These are phyloP conservation scores for Leucophenga montana DNA, from an alignment of 2,888 invertebrate genomes.

Conservation along the genomic window DNA sequence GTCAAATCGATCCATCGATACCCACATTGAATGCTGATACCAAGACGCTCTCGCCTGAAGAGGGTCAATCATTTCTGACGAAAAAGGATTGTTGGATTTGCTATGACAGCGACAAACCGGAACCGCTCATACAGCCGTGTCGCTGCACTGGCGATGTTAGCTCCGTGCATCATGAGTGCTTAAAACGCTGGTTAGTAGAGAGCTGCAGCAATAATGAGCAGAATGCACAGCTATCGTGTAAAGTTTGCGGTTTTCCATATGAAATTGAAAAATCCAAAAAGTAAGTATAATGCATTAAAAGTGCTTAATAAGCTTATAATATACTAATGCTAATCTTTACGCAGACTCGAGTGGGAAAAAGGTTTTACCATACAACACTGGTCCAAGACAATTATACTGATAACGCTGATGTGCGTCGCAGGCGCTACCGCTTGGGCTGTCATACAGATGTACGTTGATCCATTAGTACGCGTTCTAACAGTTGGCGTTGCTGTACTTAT, in stretches of 20 bases:
- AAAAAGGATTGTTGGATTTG: conserved; percentile 94
- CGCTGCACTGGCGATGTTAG: conserved; percentile 94
- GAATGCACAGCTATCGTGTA: conserved; percentile 82
- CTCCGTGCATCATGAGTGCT: conserved; percentile 92
- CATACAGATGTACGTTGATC: conserved; percentile 84
- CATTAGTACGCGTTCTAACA: conserved; percentile 84
- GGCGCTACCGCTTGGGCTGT: conserved; percentile 86
- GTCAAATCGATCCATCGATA: conserved; percentile 77
- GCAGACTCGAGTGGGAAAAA: conserved; percentile 85
- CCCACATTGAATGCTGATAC: conserved; percentile 71
- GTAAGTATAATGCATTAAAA: conserved; percentile 66
- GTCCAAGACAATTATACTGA: conserved; percentile 86
- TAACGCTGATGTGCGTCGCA: conserved; percentile 85
- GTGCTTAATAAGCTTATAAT: background rate
- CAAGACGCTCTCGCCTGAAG: conserved; percentile 71
- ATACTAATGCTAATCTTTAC: conserved; percentile 1
- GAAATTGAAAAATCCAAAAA: conserved; percentile 84
- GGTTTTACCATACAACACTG: conserved; percentile 89
- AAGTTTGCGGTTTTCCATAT: conserved; percentile 89
- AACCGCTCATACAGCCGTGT: conserved; percentile 91
- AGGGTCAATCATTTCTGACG: conserved; percentile 76
- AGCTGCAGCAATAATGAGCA: conserved; percentile 83
- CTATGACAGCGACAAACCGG: conserved; percentile 86
- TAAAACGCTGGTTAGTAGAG: conserved; percentile 91
- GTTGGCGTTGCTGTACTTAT: conserved; percentile 87